phyloP scores from a whole-genome alignment of 2,888 invertebrate species.

The Andrena bicolor region DNA sequence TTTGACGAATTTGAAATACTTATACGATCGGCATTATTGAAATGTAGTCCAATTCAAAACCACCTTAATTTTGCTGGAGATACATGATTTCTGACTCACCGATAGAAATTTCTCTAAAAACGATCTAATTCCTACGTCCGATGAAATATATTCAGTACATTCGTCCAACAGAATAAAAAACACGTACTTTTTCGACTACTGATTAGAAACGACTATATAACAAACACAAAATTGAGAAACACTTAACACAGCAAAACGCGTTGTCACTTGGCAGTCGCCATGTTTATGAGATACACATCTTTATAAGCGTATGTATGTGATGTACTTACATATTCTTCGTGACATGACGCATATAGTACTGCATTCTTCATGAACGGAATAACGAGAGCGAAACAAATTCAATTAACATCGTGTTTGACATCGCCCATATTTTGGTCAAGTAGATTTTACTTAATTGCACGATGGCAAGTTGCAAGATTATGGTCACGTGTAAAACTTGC shows the following conservation, averaged over 20 bases:
- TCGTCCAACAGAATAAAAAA: neutral
- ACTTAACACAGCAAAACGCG: conserved; percentile 78
- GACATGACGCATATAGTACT: conserved; percentile 56
- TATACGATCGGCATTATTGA: neutral
- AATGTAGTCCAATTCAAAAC: conserved; percentile 11
- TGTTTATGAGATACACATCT: conserved; percentile 73
- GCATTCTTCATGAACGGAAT: neutral
- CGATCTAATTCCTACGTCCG: conserved; percentile 6
- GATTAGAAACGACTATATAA: conserved; percentile 56
- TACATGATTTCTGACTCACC: conserved; percentile 73
- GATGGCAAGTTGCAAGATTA: neutral
- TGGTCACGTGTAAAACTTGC: neutral
- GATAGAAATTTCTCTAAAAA: conserved; percentile 41
- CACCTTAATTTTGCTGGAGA: conserved; percentile 39
- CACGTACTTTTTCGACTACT: conserved; percentile 16
- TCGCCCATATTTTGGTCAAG: neutral
- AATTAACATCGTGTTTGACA: neutral
- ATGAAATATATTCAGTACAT: conserved; percentile 14
- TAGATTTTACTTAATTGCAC: neutral
- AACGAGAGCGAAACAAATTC: neutral
- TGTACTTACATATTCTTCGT: conserved; percentile 30
- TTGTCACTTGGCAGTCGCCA: conserved; percentile 83
- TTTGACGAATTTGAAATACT: neutral
- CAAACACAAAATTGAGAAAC: conserved; percentile 76
- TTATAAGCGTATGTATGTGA: conserved; percentile 29